Conservation (phyloP, 2,113 vertebrate genomes). For the Passer domesticus region DNA sequence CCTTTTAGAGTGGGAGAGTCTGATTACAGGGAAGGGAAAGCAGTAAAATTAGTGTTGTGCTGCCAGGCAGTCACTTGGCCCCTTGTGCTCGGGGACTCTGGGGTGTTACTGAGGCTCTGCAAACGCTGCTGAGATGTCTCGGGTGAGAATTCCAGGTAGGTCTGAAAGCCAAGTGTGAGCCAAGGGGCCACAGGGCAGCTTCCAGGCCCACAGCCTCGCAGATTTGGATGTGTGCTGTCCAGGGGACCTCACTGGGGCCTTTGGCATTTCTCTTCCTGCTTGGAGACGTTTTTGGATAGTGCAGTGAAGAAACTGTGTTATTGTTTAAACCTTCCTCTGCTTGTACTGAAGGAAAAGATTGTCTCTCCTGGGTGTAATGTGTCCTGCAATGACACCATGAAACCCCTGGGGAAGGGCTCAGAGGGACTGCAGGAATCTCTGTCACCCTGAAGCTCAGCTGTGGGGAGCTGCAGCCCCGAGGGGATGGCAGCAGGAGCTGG, state of each 20-base stretch:
- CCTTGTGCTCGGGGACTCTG: not conserved
- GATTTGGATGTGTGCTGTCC: not conserved
- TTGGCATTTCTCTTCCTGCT: not conserved
- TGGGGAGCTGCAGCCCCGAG: not conserved
- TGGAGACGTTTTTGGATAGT: not conserved
- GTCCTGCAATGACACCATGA: not conserved
- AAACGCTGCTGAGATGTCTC: conserved; percentile 74
- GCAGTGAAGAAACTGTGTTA: not conserved
- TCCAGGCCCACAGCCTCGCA: not conserved
- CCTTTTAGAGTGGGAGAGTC: conserved; percentile 65
- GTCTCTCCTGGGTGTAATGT: not conserved
- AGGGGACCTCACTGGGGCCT: not conserved
- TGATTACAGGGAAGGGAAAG: conserved; percentile 60
- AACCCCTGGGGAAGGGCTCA: not conserved
- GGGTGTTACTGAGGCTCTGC: not conserved
- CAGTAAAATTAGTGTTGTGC: not conserved
- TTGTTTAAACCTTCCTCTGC: not conserved
- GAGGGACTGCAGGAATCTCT: not conserved
- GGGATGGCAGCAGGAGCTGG: not conserved
- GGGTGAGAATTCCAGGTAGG: conserved; percentile 82
- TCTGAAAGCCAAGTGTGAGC: conserved; percentile 14
- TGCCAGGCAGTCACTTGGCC: conserved; percentile 2
- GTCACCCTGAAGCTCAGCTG: not conserved
- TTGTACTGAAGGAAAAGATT: not conserved
- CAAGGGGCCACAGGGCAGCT: not conserved